Percentiles rank a stretch among this genome's conserved stretches.
Conservation (phyloP, 2,113 vertebrate species). For the Anhinga anhinga region DNA sequence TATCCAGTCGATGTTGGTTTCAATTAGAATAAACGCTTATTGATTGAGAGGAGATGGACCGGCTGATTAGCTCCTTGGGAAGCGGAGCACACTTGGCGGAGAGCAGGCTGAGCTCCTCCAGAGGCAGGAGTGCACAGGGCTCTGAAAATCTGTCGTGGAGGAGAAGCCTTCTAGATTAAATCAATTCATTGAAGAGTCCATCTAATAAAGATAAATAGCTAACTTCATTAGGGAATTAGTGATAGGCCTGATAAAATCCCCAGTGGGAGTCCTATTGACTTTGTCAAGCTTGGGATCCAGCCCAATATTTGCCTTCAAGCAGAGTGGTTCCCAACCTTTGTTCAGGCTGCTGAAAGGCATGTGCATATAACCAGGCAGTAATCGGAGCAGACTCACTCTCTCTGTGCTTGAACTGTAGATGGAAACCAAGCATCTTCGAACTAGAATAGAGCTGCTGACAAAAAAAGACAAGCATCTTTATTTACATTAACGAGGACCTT, state of each 20-base stretch:
- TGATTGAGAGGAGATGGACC: conserved; percentile 28
- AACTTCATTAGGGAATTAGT: conserved; percentile 35
- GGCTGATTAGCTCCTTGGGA: conserved; percentile 39
- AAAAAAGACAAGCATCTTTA: background rate
- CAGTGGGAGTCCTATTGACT: background rate
- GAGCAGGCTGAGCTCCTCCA: background rate
- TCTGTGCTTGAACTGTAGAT: background rate
- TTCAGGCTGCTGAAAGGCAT: background rate
- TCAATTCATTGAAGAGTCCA: background rate
- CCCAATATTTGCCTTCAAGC: background rate
- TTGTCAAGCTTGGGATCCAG: background rate
- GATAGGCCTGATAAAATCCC: background rate
- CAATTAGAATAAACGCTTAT: conserved; percentile 63
- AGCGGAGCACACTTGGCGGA: background rate
- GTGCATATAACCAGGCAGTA: background rate
- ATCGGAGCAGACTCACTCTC: background rate
- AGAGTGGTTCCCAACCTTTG: background rate
- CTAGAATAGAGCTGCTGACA: background rate
- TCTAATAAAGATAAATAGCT: conserved; percentile 35
- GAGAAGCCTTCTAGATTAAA: conserved; percentile 14
- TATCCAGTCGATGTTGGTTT: conserved; percentile 40
- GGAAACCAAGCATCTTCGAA: background rate
- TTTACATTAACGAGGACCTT: background rate
- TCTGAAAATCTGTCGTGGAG: conserved; percentile 22
- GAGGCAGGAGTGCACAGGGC: background rate